phyloP scores from a whole-genome alignment of 1,140 invertebrate genomes.

The Drosophila neocordata region DNA sequence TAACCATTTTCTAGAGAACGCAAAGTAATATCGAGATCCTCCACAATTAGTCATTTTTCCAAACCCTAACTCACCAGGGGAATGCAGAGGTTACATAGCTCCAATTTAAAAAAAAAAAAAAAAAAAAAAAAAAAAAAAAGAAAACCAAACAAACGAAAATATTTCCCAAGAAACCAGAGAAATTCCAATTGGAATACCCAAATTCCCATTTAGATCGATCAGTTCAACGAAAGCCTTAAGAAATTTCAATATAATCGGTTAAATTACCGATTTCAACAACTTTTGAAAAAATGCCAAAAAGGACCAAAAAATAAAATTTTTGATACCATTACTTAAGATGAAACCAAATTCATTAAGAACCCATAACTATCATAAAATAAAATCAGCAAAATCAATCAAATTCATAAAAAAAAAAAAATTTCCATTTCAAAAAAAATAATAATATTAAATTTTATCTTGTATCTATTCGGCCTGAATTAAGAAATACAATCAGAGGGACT shows the following conservation, averaged over 20 bases:
- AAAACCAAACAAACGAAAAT: not conserved
- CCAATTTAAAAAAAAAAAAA: not conserved
- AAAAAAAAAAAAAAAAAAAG: not conserved
- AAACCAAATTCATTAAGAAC: too few relatives aligned
- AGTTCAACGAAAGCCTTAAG: too few relatives aligned
- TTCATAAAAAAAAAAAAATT: not conserved
- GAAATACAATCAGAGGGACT: too few relatives aligned
- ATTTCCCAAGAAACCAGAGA: not conserved
- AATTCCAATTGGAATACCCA: too few relatives aligned
- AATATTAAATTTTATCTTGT: too few relatives aligned
- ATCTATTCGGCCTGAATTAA: not conserved
- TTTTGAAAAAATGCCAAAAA: too few relatives aligned
- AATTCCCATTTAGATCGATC: not conserved
- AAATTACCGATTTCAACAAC: too few relatives aligned
- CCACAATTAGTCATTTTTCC: not conserved
- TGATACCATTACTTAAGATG: too few relatives aligned
- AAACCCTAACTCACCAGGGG: not conserved
- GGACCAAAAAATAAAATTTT: too few relatives aligned
- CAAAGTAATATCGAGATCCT: not conserved
- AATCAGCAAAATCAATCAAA: not conserved
- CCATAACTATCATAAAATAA: not conserved
- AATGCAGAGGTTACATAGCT: not conserved
- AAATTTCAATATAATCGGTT: too few relatives aligned
- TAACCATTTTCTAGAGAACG: slow-evolving; percentile 66
- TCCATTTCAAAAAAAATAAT: too few relatives aligned